phyloP scores from a whole-genome alignment of 2,113 vertebrate species.

The Psittacula cyanocephala region DNA sequence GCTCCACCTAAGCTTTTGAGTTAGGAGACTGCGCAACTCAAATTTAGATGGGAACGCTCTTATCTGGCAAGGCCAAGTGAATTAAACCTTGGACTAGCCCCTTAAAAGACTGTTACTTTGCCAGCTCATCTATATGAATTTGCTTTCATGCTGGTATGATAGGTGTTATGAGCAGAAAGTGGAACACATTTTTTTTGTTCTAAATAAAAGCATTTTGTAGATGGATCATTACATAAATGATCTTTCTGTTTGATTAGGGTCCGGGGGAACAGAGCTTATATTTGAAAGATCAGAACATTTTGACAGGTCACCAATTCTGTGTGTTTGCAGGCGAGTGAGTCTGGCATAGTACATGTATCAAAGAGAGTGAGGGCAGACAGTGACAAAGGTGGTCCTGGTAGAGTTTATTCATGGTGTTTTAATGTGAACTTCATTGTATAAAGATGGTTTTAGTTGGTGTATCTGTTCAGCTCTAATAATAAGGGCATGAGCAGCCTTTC shows the following conservation, averaged over 20 bases:
- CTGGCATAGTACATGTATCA: not conserved
- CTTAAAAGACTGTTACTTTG: not conserved
- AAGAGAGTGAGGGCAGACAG: not conserved
- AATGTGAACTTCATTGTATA: not conserved
- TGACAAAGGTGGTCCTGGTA: not conserved
- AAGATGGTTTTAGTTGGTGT: not conserved
- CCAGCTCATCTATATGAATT: not conserved
- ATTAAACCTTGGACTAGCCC: not conserved
- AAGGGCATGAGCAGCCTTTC: not conserved
- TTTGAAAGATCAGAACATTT: constrained; percentile 3
- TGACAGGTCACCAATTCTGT: not conserved
- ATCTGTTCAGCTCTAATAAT: not conserved
- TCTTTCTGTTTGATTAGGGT: not conserved
- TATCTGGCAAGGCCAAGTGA: not conserved
- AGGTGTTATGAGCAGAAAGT: not conserved
- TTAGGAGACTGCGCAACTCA: not conserved
- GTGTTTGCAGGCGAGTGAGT: not conserved
- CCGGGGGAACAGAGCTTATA: not conserved
- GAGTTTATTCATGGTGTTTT: not conserved
- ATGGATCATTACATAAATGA: not conserved
- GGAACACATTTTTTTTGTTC: not conserved
- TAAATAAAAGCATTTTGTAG: constrained; percentile 5
- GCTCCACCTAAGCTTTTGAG: not conserved
- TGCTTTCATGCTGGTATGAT: not conserved
- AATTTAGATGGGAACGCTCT: not conserved